Evolutionary conservation across 2,888 invertebrate species (phyloP).

Genomic region (Patella depressa): DNA sequence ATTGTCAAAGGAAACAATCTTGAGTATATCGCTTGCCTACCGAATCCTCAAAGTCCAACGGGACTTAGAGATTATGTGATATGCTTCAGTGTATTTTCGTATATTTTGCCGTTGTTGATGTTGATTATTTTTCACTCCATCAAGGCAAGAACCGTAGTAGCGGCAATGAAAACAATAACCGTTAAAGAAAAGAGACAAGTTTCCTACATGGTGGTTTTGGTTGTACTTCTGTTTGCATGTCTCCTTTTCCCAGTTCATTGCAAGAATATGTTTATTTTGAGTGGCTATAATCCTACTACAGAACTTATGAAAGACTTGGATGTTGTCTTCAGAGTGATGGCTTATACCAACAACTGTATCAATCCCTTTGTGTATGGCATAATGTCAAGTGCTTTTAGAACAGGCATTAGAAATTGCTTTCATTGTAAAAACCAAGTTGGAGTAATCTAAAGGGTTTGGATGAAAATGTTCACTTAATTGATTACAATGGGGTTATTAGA

Average conservation of each 20-base stretch:
- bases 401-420: neutral
- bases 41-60: neutral
- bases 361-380: constrained; percentile 17
- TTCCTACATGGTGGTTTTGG: constrained; percentile 4
- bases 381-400: constrained; percentile 9
- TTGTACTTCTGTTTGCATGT: constrained; percentile 1
- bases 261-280: neutral
- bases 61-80: neutral
- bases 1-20: neutral
- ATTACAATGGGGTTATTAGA: too few relatives aligned
- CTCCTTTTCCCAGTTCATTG: constrained; percentile 19
- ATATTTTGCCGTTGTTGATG: constrained; percentile 5
- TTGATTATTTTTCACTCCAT: constrained; percentile 12
- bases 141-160: constrained; percentile 1
- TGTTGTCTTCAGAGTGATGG: constrained; percentile 6
- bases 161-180: neutral
- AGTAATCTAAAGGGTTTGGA: too few relatives aligned
- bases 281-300: neutral
- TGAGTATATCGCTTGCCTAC: neutral
- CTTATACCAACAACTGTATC: constrained; percentile 17
- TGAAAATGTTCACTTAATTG: too few relatives aligned
- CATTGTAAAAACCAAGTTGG: too few relatives aligned
- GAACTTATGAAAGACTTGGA: neutral
- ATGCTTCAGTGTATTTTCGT: constrained; percentile 14
- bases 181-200: constrained; percentile 1